Conservation (phyloP, 2,888 invertebrate species). For the Schizaphis graminum region DNA sequence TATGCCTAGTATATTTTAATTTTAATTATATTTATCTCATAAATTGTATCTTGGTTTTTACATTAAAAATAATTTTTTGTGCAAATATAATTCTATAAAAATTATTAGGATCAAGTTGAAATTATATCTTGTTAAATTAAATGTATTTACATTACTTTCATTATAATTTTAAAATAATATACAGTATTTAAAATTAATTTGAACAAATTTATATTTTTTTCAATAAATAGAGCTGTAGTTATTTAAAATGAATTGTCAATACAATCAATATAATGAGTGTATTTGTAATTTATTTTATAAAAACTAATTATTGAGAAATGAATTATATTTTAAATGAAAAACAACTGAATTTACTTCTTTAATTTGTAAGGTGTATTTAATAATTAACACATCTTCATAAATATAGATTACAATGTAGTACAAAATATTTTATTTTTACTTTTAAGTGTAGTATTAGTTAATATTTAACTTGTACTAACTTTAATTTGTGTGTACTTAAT, state of each 20-base stretch:
- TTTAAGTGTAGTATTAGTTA: slow-evolving; percentile 33
- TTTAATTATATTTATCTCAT: background rate
- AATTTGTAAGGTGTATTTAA: background rate
- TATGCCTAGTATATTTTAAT: background rate
- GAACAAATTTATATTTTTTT: slow-evolving; percentile 53
- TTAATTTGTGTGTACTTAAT: slow-evolving; percentile 56
- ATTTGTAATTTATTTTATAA: background rate
- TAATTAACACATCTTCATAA: background rate
- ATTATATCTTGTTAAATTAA: background rate
- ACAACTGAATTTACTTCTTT: background rate
- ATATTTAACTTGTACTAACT: slow-evolving; percentile 39
- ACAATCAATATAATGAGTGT: background rate
- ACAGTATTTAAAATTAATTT: background rate
- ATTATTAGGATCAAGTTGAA: background rate
- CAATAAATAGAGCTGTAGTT: slow-evolving; percentile 22
- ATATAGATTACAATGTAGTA: slow-evolving; percentile 39
- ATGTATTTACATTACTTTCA: slow-evolving; percentile 4
- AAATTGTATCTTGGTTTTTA: background rate
- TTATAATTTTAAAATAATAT: slow-evolving; percentile 11
- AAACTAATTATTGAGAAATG: background rate
- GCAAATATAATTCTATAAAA: background rate
- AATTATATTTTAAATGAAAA: slow-evolving; percentile 38
- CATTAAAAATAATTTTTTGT: background rate
- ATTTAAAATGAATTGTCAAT: background rate
- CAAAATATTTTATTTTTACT: slow-evolving; percentile 39